These are phyloP conservation scores for Leptinotarsa lineolata DNA, from an alignment of 1,140 invertebrate genomes.

Conservation along the genomic window DNA sequence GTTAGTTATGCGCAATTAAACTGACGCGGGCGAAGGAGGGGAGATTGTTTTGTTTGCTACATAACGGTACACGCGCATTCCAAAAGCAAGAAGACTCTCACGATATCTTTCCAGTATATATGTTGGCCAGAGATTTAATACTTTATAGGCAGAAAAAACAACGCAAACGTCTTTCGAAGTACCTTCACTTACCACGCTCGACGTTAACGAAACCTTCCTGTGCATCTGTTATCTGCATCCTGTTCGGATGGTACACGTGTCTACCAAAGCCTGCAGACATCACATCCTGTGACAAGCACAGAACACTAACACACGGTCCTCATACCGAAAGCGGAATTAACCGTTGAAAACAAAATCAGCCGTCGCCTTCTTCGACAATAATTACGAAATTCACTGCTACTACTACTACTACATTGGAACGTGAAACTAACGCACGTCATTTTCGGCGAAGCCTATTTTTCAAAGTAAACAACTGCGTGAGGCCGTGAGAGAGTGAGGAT, in stretches of 20 bases:
- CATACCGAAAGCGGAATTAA: neutral
- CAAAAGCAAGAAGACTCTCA: constrained; percentile 35
- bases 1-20: constrained; percentile 45
- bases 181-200: constrained; percentile 33
- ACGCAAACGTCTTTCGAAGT: neutral
- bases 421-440: constrained; percentile 2
- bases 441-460: neutral
- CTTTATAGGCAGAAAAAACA: constrained; percentile 10
- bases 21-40: constrained; percentile 25
- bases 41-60: constrained; percentile 40
- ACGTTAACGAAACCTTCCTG: constrained; percentile 34
- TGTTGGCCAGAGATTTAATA: constrained; percentile 25
- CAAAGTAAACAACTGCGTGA: constrained; percentile 22
- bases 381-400: neutral
- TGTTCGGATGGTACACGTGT: constrained; percentile 29
- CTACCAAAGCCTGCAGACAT: constrained; percentile 22
- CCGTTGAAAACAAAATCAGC: neutral
- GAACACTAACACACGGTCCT: constrained; percentile 18
- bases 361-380: constrained; percentile 2
- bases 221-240: constrained; percentile 33
- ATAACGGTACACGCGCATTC: constrained; percentile 46
- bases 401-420: neutral
- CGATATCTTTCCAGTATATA: constrained; percentile 20
- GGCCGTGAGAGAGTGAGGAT: constrained; percentile 20
- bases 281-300: constrained; percentile 35